Conservation (phyloP, 2,113 vertebrate genomes). For the Tautogolabrus adspersus region DNA sequence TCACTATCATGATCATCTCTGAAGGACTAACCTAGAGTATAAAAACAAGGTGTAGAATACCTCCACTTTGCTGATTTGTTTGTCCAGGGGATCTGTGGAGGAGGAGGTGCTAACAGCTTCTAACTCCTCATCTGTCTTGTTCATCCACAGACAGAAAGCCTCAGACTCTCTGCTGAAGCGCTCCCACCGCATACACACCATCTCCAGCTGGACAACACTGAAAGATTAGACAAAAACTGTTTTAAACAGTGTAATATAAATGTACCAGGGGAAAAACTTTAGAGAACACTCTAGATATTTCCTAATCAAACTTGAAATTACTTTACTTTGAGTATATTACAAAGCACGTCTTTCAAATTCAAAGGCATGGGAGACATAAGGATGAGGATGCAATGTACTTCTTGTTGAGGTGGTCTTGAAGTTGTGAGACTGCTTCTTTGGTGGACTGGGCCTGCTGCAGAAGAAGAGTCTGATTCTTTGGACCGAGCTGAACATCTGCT, state of each 20-base stretch:
- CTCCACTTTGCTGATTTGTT: constrained; percentile 89
- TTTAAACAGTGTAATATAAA: background rate
- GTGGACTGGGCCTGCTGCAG: constrained; percentile 88
- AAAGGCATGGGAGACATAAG: background rate
- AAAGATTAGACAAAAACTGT: constrained; percentile 28
- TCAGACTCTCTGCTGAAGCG: constrained; percentile 89
- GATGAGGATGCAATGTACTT: constrained; percentile 81
- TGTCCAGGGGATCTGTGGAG: constrained; percentile 83
- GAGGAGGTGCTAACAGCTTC: constrained; percentile 82
- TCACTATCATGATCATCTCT: background rate
- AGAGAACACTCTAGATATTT: background rate
- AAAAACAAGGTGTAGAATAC: constrained; percentile 74
- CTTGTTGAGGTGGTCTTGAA: constrained; percentile 88
- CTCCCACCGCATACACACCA: constrained; percentile 91
- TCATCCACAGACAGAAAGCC: constrained; percentile 89
- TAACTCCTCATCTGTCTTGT: constrained; percentile 89
- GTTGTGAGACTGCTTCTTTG: constrained; percentile 86
- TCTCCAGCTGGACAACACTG: constrained; percentile 92
- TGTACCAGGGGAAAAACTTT: background rate
- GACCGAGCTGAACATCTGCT: constrained; percentile 87
- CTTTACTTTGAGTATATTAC: background rate
- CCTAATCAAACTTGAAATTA: background rate
- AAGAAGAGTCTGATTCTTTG: constrained; percentile 86
- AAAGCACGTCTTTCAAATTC: background rate
- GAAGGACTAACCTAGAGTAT: background rate